A percentile compares a stretch with the other conserved stretches of the same genome.
Evolutionary conservation across 2,888 invertebrate species (phyloP).

Genomic region (Subacronicta megacephala): DNA sequence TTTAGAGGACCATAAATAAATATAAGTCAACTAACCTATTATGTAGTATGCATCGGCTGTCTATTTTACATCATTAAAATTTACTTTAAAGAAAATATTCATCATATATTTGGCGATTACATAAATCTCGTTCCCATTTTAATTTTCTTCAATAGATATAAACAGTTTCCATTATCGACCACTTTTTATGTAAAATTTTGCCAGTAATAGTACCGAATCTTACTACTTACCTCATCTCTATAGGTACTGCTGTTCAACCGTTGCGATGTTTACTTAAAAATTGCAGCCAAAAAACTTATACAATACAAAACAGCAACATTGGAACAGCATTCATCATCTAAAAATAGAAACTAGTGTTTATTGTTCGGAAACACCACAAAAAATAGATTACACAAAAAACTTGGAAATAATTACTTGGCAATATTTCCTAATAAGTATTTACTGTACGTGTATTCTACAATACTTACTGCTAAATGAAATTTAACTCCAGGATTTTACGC

Average conservation of each 20-base stretch:
- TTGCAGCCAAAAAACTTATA: background rate
- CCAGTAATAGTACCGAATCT: background rate
- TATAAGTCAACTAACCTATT: no score
- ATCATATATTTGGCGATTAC: background rate
- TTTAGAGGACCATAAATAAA: no score
- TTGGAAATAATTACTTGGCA: background rate
- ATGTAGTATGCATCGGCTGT: no score
- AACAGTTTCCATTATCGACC: background rate
- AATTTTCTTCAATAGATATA: constrained; percentile 12
- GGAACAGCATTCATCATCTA: background rate
- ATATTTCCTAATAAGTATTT: background rate
- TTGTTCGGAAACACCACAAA: background rate
- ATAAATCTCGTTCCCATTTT: background rate
- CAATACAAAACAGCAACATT: background rate
- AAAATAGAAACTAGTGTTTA: constrained; percentile 3
- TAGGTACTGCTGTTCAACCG: no score
- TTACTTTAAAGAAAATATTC: background rate
- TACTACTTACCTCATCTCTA: no score
- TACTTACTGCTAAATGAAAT: no score
- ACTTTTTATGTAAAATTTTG: background rate
- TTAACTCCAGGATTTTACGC: no score
- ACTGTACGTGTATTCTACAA: background rate
- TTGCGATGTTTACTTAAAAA: background rate
- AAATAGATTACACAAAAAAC: background rate
- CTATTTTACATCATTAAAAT: no score